phyloP scores from a whole-genome alignment of 2,113 vertebrate genomes.

The Laticauda colubrina region DNA sequence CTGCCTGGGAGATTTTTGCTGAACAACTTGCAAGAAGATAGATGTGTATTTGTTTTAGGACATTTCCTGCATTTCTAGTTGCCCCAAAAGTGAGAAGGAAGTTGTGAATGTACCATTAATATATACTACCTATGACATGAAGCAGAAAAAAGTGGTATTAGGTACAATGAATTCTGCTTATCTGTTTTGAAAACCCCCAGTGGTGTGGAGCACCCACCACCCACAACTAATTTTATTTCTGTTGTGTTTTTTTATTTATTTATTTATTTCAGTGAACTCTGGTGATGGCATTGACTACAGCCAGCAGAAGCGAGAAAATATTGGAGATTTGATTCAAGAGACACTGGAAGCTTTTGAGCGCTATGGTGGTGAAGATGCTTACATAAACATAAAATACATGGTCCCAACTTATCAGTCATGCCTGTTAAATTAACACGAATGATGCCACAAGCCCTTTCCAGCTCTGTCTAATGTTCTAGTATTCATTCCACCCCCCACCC shows the following conservation, averaged over 20 bases:
- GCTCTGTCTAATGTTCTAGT: slow-evolving; percentile 55
- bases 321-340: slow-evolving; percentile 90
- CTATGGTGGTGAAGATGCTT: slow-evolving; percentile 84
- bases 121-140: background rate
- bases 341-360: slow-evolving; percentile 89
- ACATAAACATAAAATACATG: slow-evolving; percentile 96
- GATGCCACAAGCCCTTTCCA: slow-evolving; percentile 38
- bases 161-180: slow-evolving; percentile 10
- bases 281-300: slow-evolving; percentile 89
- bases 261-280: slow-evolving; percentile 75
- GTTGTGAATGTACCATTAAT: background rate
- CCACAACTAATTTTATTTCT: background rate
- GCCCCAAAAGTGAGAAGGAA: background rate
- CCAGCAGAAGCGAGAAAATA: slow-evolving; percentile 87
- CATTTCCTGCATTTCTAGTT: background rate
- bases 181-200: background rate
- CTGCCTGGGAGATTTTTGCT: background rate
- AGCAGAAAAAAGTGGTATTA: background rate
- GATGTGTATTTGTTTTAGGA: background rate
- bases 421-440: slow-evolving; percentile 71
- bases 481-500: slow-evolving; percentile 54
- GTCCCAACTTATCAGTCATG: slow-evolving; percentile 92
- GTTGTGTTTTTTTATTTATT: background rate
- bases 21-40: background rate
- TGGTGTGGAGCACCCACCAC: background rate